Percentiles rank a stretch among this genome's conserved stretches.
These are phyloP conservation scores for Pseudomyrmex sp. DNA, from an alignment of 1,140 invertebrate genomes.

Conservation along the genomic window DNA sequence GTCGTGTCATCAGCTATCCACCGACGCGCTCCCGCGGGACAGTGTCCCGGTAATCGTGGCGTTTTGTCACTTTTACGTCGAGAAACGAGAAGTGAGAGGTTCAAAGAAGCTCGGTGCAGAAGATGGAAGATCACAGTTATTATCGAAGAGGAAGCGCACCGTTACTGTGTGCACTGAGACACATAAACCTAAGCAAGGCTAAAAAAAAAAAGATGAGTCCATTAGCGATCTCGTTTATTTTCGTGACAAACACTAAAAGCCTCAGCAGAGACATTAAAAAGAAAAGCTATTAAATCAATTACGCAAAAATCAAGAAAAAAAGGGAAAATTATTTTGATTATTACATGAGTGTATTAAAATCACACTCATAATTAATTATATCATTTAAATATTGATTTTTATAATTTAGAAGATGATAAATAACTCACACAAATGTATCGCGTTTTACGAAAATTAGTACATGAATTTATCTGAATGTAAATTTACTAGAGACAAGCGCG, in stretches of 20 bases:
- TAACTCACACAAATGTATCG: too few relatives aligned
- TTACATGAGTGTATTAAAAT: not conserved
- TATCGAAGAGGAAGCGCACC: not conserved
- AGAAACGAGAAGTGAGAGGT: constrained; percentile 60
- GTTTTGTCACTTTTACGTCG: constrained; percentile 79
- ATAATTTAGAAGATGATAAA: too few relatives aligned
- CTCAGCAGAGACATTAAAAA: not conserved
- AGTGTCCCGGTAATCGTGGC: constrained; percentile 75
- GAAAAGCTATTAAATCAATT: not conserved
- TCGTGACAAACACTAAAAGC: not conserved
- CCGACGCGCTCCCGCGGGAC: constrained; percentile 63
- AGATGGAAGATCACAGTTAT: not conserved
- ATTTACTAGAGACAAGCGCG: not conserved
- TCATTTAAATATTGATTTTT: not conserved
- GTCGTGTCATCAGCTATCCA: constrained; percentile 74
- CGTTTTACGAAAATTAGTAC: too few relatives aligned
- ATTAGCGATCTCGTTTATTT: constrained; percentile 8
- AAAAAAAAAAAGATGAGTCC: constrained; percentile 10
- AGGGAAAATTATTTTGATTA: too few relatives aligned
- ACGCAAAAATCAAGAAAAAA: not conserved
- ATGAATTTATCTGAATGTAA: not conserved
- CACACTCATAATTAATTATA: not conserved
- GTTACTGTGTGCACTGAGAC: constrained; percentile 3
- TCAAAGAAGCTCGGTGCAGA: constrained; percentile 27
- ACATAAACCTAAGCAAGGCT: not conserved